Evolutionary conservation across 2,113 vertebrate species (phyloP).

Genomic region (Melanotaenia duboulayi): DNA sequence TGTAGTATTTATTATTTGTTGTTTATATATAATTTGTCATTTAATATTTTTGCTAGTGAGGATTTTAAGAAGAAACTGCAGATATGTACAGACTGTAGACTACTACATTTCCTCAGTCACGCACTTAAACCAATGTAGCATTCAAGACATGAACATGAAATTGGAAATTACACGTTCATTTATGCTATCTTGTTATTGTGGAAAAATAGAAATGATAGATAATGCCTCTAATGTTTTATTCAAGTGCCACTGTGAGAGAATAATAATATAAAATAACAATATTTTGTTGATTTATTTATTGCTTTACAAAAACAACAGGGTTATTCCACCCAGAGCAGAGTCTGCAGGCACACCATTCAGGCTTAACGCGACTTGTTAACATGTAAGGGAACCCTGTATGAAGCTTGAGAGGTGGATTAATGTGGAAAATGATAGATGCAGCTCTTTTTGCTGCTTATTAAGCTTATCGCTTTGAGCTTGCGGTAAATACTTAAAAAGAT

Average conservation of each 20-base stretch:
- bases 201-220: background rate
- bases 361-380: too few relatives aligned
- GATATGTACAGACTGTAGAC: too few relatives aligned
- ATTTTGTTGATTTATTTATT: too few relatives aligned
- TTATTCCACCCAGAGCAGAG: too few relatives aligned
- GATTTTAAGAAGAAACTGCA: background rate
- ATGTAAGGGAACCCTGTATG: background rate
- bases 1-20: conserved; percentile 19
- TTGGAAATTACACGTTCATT: background rate
- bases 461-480: background rate
- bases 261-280: background rate
- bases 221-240: background rate
- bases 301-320: too few relatives aligned
- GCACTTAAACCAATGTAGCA: background rate
- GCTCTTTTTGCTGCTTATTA: too few relatives aligned
- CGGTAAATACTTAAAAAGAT: background rate
- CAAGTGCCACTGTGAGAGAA: background rate
- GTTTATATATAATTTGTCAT: conserved; percentile 10
- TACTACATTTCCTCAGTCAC: too few relatives aligned
- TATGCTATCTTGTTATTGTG: background rate
- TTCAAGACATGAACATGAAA: too few relatives aligned
- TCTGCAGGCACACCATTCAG: too few relatives aligned
- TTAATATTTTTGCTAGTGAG: conserved; percentile 2
- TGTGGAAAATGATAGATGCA: too few relatives aligned
- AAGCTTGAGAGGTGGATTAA: background rate